Conservation (phyloP, 2,113 vertebrate genomes). For the Corydoras maculifer region DNA sequence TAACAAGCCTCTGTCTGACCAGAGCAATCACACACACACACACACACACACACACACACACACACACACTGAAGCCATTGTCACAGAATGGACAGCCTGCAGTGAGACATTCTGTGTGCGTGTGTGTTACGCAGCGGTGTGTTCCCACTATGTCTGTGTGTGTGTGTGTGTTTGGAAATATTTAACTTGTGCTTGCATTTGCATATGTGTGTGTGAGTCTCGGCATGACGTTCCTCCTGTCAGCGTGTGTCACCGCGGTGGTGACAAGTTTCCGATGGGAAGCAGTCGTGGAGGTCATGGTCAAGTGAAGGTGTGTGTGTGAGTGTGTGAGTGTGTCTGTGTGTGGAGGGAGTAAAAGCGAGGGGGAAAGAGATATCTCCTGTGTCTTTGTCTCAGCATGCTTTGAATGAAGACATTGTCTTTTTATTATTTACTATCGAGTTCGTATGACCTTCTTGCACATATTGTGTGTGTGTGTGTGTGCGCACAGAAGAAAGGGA, state of each 20-base stretch:
- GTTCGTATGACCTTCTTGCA: conserved; percentile 16
- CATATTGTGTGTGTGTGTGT: not conserved
- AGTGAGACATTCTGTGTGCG: conserved; percentile 33
- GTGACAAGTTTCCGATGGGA: conserved; percentile 30
- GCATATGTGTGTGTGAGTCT: conserved; percentile 4
- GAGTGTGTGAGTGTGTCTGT: conserved; percentile 19
- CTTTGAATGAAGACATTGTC: conserved; percentile 7
- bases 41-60: conserved; percentile 29
- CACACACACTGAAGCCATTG: conserved; percentile 39
- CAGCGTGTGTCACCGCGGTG: conserved; percentile 13
- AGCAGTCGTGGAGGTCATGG: conserved; percentile 16
- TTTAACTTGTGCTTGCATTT: conserved; percentile 5
- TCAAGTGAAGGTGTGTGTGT: conserved; percentile 21
- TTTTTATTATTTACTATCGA: conserved; percentile 14
- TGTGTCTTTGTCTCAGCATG: conserved; percentile 5
- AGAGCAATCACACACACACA: conserved; percentile 23
- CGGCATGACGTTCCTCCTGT: conserved; percentile 16
- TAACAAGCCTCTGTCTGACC: conserved; percentile 25
- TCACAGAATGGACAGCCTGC: conserved; percentile 34
- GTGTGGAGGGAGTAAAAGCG: not conserved
- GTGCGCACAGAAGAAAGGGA: conserved; percentile 6
- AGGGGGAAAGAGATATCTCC: conserved; percentile 5
- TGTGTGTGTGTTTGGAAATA: conserved; percentile 15
- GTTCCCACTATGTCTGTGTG: conserved; percentile 15
- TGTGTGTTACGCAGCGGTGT: conserved; percentile 33